Base-by-base conservation (phyloP, 2,888 invertebrate genomes). In the Catocala nupta region DNA sequence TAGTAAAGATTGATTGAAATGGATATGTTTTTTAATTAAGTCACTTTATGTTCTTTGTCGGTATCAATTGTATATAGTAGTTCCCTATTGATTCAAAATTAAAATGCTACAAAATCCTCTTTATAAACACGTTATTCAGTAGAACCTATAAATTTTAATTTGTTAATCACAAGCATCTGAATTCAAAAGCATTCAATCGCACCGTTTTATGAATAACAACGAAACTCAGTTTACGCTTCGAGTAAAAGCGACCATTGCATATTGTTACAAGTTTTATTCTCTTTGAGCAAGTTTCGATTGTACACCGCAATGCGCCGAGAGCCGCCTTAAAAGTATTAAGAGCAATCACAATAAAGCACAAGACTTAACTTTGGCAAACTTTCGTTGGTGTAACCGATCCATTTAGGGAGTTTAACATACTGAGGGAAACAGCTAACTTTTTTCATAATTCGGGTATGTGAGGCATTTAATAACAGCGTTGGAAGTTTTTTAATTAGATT, bases 271-370 rank as follows among this genome's bases (percentile, higher is more conserved):
- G 84, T 87, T 88, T 87, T 84, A 87, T 86, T 84, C 83, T 81
- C 70, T 70, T 70, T 68, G 82, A 80, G 81, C 80, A 88, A 90
- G 88, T 90, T 89, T 81, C 86, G 86, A 88, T 90, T 89, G 86
- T 85, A 77, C 81, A 83, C 87, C 84, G 89, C 90, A 89, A 79
- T 89, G 89, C 88, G 87, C 83, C 75, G 75, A 62, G 75, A 76
- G 25, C 78, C 81, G 84, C 67, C 69, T 75, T 63, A 81, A 84
- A 86, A 87, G 85, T 87, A 87, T 89, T 84, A 86, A 83, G 83
- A 81, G 84, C 88, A 87, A 88, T 88, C 86, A 86, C 86, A 86
- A 88, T 86, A 87, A 87, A 88, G 80, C 75, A 72, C 76, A 76
- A 64, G 76, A 82, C 80, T 86, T 82, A 86, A 88, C 83, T 88